phyloP scores from a whole-genome alignment of 2,797 vertebrate genomes.

The Sebastes flavidus region DNA sequence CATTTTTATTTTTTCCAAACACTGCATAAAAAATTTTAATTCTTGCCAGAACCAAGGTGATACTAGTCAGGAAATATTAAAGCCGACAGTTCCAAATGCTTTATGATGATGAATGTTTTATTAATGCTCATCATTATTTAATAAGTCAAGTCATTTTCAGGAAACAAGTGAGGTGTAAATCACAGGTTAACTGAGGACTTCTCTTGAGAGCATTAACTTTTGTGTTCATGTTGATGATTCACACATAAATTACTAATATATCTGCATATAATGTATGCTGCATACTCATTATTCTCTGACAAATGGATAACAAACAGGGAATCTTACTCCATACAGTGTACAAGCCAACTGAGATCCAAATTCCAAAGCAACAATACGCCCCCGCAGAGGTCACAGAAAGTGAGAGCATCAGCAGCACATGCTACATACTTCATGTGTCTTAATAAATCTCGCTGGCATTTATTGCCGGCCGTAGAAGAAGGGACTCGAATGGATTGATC shows the following conservation, averaged over 20 bases:
- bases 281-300: background rate
- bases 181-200: background rate
- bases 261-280: background rate
- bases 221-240: background rate
- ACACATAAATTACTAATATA: background rate
- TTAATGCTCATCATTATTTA: conserved; percentile 14
- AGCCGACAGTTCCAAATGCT: background rate
- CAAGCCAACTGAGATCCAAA: background rate
- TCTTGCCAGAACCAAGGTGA: background rate
- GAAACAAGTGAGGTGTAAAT: conserved; percentile 1
- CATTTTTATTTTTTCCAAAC: background rate
- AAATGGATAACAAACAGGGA: background rate
- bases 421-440: conserved; percentile 11
- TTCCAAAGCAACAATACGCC: conserved; percentile 3
- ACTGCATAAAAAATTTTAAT: background rate
- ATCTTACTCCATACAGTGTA: background rate
- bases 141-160: background rate
- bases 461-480: conserved; percentile 33
- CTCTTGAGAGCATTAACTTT: background rate
- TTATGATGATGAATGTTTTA: background rate
- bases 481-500: conserved; percentile 51
- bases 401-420: conserved; percentile 11
- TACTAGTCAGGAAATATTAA: background rate
- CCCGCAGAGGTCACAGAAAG: conserved; percentile 11
- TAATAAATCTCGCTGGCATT: conserved; percentile 39